These are phyloP conservation scores for Drosophila triauraria DNA, from an alignment of 1,140 invertebrate species.

Conservation along the genomic window DNA sequence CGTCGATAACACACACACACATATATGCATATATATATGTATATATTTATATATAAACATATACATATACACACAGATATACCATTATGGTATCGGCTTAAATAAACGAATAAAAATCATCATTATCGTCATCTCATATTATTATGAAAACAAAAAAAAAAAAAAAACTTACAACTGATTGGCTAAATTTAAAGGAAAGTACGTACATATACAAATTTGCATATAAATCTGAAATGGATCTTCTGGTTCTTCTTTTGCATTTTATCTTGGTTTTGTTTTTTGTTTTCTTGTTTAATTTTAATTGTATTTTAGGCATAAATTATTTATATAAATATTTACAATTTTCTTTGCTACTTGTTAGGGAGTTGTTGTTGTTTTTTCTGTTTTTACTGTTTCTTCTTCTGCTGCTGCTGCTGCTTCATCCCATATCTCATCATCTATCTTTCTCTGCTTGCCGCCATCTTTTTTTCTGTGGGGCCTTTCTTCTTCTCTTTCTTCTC, in stretches of 20 bases:
- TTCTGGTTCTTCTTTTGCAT: constrained; percentile 40
- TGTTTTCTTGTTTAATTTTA: constrained; percentile 53
- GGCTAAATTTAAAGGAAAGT: constrained; percentile 74
- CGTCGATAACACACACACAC: constrained; percentile 36
- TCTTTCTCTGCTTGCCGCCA: constrained; percentile 13
- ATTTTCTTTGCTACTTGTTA: constrained; percentile 66
- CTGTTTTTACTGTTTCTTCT: constrained; percentile 15
- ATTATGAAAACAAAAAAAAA: constrained; percentile 38
- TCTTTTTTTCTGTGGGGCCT: constrained; percentile 13
- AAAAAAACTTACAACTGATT: constrained; percentile 48
- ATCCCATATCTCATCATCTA: not conserved
- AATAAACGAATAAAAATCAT: constrained; percentile 41
- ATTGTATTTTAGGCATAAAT: constrained; percentile 71
- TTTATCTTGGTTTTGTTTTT: constrained; percentile 38
- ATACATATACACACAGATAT: constrained; percentile 36
- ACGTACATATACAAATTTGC: constrained; percentile 59
- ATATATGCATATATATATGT: constrained; percentile 30
- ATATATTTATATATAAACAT: constrained; percentile 7
- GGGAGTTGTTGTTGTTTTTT: constrained; percentile 34
- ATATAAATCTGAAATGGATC: constrained; percentile 44
- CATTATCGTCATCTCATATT: constrained; percentile 31
- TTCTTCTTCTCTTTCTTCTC: constrained; percentile 13
- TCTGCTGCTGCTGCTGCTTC: constrained; percentile 16
- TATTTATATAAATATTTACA: constrained; percentile 77
- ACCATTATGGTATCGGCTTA: constrained; percentile 32